Conservation (phyloP, 2,888 invertebrate species). For the Drosophila acutilabella region DNA sequence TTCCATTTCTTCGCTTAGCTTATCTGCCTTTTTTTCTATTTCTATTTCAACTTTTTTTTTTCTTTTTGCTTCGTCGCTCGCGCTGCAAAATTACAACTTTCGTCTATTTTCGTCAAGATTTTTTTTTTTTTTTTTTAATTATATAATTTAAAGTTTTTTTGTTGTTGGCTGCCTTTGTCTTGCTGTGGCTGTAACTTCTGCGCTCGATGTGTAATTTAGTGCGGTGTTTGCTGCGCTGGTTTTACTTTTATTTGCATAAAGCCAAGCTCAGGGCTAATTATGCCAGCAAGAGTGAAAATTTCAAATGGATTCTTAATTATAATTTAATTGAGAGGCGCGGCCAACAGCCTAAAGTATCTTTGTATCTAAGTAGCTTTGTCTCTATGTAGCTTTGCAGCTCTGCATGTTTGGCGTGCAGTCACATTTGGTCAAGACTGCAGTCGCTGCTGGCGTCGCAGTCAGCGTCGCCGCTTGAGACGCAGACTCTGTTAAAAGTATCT, state of each 20-base stretch:
- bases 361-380: neutral
- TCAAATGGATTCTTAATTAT: constrained; percentile 74
- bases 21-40: constrained; percentile 36
- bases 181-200: constrained; percentile 57
- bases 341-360: neutral
- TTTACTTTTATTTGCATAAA: constrained; percentile 77
- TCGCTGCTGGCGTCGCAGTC: neutral
- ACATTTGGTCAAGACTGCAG: too few species aligned
- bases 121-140: constrained; percentile 70
- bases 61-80: constrained; percentile 40
- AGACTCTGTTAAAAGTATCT: constrained; percentile 60
- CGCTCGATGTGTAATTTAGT: constrained; percentile 47
- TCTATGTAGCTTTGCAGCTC: neutral
- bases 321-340: constrained; percentile 61
- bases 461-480: constrained; percentile 29
- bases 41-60: constrained; percentile 26
- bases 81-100: constrained; percentile 74
- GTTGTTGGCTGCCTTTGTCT: constrained; percentile 49
- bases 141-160: constrained; percentile 78
- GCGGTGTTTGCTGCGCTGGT: constrained; percentile 43
- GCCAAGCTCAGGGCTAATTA: constrained; percentile 67
- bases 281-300: constrained; percentile 73
- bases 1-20: constrained; percentile 6
- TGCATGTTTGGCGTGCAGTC: neutral
- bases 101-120: constrained; percentile 82